Conservation (phyloP, 2,797 vertebrate species). For the Prionace glauca region DNA sequence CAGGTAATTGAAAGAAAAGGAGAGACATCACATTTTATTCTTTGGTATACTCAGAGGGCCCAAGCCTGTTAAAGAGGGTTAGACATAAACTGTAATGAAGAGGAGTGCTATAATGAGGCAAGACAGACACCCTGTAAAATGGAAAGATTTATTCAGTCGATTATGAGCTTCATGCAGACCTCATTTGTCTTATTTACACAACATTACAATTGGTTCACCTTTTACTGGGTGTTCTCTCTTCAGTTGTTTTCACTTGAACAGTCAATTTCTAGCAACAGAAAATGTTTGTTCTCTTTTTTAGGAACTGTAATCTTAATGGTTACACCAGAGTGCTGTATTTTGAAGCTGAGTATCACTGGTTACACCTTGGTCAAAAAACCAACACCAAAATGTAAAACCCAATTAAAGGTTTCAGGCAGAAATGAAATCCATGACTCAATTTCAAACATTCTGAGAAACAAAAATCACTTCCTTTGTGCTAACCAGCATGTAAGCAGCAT, state of each 20-base stretch:
- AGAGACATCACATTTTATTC: conserved; percentile 37
- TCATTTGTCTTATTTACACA: conserved; percentile 37
- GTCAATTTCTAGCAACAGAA: background rate
- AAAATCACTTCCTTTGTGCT: conserved; percentile 49
- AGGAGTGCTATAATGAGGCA: conserved; percentile 37
- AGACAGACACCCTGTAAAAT: conserved; percentile 35
- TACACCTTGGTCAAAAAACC: conserved; percentile 45
- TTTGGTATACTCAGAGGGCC: conserved; percentile 22
- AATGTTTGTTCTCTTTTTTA: background rate
- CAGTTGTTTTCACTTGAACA: conserved; percentile 35
- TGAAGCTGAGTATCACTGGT: conserved; percentile 51
- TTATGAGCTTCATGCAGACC: conserved; percentile 33
- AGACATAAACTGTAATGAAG: conserved; percentile 36
- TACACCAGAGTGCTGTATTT: conserved; percentile 53
- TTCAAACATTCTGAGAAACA: conserved; percentile 41
- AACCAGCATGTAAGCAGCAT: conserved; percentile 44
- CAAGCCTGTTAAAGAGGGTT: conserved; percentile 33
- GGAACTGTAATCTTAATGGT: conserved; percentile 62
- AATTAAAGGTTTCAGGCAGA: conserved; percentile 21
- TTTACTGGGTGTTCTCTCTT: conserved; percentile 27
- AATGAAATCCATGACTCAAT: conserved; percentile 30
- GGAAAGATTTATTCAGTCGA: conserved; percentile 34
- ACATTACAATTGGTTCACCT: conserved; percentile 35
- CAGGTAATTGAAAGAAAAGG: conserved; percentile 37
- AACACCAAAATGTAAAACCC: background rate